phyloP scores from a whole-genome alignment of 2,113 vertebrate species.

The Paraplagusia blochii region DNA sequence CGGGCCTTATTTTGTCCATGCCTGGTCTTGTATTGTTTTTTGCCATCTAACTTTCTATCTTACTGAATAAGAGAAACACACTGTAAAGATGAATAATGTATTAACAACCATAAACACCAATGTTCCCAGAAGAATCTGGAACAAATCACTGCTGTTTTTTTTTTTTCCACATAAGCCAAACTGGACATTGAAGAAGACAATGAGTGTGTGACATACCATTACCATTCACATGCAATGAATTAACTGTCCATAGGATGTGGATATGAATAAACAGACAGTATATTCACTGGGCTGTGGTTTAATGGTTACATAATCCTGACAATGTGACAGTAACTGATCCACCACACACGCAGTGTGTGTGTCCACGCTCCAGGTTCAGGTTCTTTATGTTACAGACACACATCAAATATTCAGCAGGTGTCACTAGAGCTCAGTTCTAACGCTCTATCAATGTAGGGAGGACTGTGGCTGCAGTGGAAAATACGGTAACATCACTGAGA shows the following conservation, averaged over 20 bases:
- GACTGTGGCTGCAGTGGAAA: conserved; percentile 31
- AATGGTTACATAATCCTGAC: conserved; percentile 31
- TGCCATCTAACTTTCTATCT: too few species aligned
- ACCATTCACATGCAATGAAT: background rate
- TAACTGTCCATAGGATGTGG: background rate
- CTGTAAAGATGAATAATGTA: too few species aligned
- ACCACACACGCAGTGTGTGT: conserved; percentile 1
- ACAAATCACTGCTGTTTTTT: too few species aligned
- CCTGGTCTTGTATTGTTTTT: too few species aligned
- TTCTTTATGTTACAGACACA: conserved; percentile 44
- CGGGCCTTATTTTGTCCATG: too few species aligned
- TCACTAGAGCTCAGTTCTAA: conserved; percentile 46
- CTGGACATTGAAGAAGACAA: too few species aligned
- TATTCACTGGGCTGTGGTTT: conserved; percentile 10
- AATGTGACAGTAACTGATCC: conserved; percentile 52
- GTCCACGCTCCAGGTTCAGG: conserved; percentile 15
- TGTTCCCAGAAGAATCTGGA: too few species aligned
- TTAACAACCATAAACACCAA: too few species aligned
- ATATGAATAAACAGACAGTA: conserved; percentile 1
- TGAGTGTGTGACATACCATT: too few species aligned
- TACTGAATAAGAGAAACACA: too few species aligned
- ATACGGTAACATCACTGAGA: too few species aligned
- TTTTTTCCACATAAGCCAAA: too few species aligned
- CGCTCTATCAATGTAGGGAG: conserved; percentile 28
- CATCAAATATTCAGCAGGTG: conserved; percentile 70